Percentiles rank a stretch among this genome's conserved stretches.
Evolutionary conservation across 2,888 invertebrate genomes (phyloP).

Genomic region (Oscheius sp.): DNA sequence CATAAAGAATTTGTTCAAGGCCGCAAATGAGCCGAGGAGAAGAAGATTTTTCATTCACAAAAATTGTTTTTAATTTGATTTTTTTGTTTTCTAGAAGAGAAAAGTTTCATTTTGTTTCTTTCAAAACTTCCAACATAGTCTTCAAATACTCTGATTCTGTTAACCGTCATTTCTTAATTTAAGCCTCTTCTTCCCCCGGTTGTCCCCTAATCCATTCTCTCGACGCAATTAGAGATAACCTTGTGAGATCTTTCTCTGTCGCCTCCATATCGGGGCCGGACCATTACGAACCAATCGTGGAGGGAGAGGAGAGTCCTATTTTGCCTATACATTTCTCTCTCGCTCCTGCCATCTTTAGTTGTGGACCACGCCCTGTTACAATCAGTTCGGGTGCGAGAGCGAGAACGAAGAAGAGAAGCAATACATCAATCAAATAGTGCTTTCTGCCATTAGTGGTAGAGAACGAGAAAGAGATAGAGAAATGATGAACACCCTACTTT

Average conservation of each 20-base stretch:
- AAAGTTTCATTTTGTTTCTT: too few species aligned
- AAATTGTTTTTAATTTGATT: too few species aligned
- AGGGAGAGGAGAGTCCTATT: conserved; percentile 6
- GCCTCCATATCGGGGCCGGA: conserved; percentile 11
- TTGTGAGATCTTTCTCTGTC: conserved; percentile 12
- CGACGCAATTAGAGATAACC: conserved; percentile 28
- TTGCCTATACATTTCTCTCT: conserved; percentile 23
- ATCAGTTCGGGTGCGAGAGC: neutral
- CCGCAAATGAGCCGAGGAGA: too few species aligned
- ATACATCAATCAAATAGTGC: conserved; percentile 14
- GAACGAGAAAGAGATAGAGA: neutral
- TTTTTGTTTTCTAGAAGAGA: too few species aligned
- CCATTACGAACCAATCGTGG: conserved; percentile 29
- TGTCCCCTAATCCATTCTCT: too few species aligned
- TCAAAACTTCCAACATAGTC: too few species aligned
- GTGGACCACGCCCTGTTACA: conserved; percentile 27
- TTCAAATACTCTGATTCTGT: too few species aligned
- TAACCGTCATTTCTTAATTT: too few species aligned
- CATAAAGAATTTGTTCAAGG: too few species aligned
- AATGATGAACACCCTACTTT: neutral
- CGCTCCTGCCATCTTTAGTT: conserved; percentile 5
- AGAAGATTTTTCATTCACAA: too few species aligned
- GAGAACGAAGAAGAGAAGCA: neutral
- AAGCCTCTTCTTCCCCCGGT: too few species aligned
- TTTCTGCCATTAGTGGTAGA: neutral